phyloP scores from a whole-genome alignment of 2,888 invertebrate genomes.

The Stenotaenia linearis region DNA sequence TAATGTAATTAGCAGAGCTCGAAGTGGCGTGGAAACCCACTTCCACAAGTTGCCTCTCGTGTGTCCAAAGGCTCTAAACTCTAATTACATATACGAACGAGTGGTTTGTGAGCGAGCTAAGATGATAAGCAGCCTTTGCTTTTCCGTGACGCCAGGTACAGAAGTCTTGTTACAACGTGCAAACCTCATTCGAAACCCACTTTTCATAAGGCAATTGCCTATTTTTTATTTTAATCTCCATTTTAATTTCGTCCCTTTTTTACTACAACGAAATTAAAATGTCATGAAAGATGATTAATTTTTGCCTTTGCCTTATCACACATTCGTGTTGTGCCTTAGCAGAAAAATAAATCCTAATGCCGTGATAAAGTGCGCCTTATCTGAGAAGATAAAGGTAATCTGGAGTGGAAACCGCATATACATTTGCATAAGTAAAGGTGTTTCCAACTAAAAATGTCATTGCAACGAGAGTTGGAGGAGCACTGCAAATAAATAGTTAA shows the following conservation, averaged over 20 bases:
- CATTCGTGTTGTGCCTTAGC: neutral
- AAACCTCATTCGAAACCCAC: neutral
- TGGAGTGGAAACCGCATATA: neutral
- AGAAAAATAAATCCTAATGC: neutral
- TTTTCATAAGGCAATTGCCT: neutral
- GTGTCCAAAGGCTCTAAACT: neutral
- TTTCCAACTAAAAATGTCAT: neutral
- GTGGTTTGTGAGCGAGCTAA: neutral
- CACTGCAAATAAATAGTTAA: neutral
- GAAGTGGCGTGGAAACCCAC: neutral
- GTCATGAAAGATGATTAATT: neutral
- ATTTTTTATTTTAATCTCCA: neutral
- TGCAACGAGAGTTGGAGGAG: neutral
- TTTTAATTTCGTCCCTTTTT: neutral
- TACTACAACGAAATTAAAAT: neutral
- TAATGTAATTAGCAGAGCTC: neutral
- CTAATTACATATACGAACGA: neutral
- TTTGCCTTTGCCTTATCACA: too few species aligned
- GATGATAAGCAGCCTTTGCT: neutral
- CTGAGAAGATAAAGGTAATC: neutral
- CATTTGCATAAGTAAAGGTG: neutral
- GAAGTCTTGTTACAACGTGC: neutral
- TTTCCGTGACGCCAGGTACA: neutral
- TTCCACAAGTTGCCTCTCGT: neutral
- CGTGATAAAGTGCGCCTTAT: neutral